Percentiles rank a stretch among this genome's conserved stretches.
phyloP scores from a whole-genome alignment of 1,140 invertebrate species.

The Nautilus pompilius region DNA sequence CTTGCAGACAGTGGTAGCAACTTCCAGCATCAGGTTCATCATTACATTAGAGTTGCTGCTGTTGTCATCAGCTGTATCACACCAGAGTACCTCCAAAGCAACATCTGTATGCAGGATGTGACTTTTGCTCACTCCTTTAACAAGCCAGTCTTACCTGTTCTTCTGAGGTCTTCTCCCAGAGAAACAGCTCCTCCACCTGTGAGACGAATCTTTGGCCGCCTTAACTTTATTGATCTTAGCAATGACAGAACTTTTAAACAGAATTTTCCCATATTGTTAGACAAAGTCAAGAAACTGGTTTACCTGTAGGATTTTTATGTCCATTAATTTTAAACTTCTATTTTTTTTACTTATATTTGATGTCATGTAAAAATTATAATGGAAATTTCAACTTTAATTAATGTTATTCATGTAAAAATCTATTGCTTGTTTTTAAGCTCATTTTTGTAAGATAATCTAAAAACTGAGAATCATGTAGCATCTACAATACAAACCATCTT shows the following conservation, averaged over 20 bases:
- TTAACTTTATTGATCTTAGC: slow-evolving; percentile 44
- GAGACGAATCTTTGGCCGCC: slow-evolving; percentile 34
- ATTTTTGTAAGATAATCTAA: no score
- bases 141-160: slow-evolving; percentile 58
- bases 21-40: slow-evolving; percentile 43
- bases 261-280: slow-evolving; percentile 39
- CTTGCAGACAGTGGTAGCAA: slow-evolving; percentile 29
- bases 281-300: slow-evolving; percentile 40
- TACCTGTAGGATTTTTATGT: no score
- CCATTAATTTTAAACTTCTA: no score
- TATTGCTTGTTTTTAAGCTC: no score
- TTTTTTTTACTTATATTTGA: no score
- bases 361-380: no score
- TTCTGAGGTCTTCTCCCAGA: slow-evolving; percentile 53
- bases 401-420: no score
- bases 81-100: slow-evolving; percentile 57
- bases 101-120: slow-evolving; percentile 57
- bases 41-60: slow-evolving; percentile 44
- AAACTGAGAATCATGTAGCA: no score
- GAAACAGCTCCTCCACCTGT: slow-evolving; percentile 47
- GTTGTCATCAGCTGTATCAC: slow-evolving; percentile 57
- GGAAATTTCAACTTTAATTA: no score
- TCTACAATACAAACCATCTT: no score
- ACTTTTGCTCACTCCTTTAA: slow-evolving; percentile 56
- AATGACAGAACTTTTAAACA: slow-evolving; percentile 51